Percentiles rank a stretch among this genome's conserved stretches.
These are phyloP conservation scores for Fragum whitleyi DNA, from an alignment of 2,888 invertebrate genomes.

Conservation along the genomic window DNA sequence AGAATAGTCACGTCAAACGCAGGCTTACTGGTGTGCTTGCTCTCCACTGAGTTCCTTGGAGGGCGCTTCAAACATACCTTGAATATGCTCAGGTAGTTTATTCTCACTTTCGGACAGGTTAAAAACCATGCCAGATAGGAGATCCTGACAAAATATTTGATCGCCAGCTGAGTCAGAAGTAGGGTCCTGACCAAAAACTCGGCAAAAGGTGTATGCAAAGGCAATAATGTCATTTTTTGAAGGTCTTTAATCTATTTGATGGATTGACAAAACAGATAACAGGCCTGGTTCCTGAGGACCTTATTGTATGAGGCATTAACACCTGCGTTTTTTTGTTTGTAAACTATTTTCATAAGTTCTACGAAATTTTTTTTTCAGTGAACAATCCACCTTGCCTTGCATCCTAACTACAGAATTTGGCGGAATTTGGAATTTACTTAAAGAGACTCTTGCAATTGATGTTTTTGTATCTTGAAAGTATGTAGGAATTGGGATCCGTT, in stretches of 20 bases:
- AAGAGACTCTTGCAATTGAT: constrained; percentile 7
- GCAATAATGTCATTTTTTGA: constrained; percentile 4
- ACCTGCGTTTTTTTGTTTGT: constrained; percentile 14
- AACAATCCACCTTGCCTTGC: constrained; percentile 6
- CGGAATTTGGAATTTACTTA: constrained; percentile 16
- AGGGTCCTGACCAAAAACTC: not conserved
- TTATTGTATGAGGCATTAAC: constrained; percentile 19
- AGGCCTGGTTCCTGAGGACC: constrained; percentile 16
- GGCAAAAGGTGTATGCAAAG: not conserved
- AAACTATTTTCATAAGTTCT: constrained; percentile 17
- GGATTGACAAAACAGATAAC: constrained; percentile 30
- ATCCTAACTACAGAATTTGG: constrained; percentile 36
- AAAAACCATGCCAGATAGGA: not conserved
- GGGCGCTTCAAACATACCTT: not conserved
- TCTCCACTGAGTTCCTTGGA: not conserved
- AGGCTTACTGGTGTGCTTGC: not conserved
- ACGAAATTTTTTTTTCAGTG: constrained; percentile 23
- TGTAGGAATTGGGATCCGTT: not conserved
- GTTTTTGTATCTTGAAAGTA: not conserved
- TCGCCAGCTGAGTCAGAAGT: not conserved
- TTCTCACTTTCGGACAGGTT: not conserved
- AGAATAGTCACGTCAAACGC: not conserved
- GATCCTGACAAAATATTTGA: not conserved
- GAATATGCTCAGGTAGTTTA: not conserved
- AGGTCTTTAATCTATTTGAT: constrained; percentile 10